phyloP scores from a whole-genome alignment of 2,113 vertebrate species.

The Rhipidura dahli region DNA sequence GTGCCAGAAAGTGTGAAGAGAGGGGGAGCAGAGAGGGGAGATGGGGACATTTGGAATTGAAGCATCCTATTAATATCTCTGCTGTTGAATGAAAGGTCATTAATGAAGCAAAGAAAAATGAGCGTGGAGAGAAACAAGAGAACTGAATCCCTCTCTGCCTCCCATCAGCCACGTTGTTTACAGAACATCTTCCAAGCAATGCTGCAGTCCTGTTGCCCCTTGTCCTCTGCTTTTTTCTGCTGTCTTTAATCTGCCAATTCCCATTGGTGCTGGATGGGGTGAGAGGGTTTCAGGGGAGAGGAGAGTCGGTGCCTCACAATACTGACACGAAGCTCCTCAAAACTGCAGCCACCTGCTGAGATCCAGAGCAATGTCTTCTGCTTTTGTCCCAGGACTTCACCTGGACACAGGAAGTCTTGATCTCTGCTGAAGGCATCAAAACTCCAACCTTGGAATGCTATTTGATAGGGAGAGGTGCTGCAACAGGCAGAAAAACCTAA shows the following conservation, averaged over 20 bases:
- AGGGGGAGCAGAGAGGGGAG: background rate
- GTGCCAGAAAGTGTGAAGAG: background rate
- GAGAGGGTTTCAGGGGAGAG: background rate
- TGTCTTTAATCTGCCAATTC: background rate
- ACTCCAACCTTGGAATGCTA: background rate
- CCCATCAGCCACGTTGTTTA: background rate
- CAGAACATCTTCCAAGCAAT: background rate
- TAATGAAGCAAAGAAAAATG: constrained; percentile 7
- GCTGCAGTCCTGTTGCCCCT: background rate
- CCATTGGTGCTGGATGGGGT: accelerated
- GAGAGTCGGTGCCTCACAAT: background rate
- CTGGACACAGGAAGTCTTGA: background rate
- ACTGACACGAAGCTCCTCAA: background rate
- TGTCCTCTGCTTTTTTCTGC: background rate
- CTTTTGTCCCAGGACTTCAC: background rate
- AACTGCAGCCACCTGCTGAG: background rate
- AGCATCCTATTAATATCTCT: constrained; percentile 40
- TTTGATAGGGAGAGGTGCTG: background rate
- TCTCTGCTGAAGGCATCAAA: background rate
- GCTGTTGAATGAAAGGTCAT: background rate
- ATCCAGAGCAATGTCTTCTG: background rate
- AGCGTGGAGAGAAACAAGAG: background rate
- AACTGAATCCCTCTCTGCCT: background rate
- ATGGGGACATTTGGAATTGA: constrained; percentile 13
- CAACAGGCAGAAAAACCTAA: background rate